Conservation (phyloP, 2,113 vertebrate genomes). For the Lethenteron camtschaticum region DNA sequence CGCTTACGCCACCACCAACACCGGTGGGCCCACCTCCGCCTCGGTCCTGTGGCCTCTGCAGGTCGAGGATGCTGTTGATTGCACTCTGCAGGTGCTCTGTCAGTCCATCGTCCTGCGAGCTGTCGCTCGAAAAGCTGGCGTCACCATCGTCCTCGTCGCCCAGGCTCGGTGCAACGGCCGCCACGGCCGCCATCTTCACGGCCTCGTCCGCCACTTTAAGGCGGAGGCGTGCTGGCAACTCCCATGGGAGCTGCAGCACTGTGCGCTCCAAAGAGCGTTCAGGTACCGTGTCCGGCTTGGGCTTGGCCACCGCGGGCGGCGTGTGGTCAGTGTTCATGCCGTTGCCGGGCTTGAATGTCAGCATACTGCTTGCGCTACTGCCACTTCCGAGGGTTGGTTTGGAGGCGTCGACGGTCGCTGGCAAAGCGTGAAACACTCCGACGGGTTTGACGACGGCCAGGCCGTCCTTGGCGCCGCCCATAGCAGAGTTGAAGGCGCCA, state of each 20-base stretch:
- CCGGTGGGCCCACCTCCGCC: too few species aligned
- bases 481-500: too few species aligned
- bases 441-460: too few species aligned
- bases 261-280: conserved; percentile 6
- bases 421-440: too few species aligned
- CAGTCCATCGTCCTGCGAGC: conserved; percentile 58
- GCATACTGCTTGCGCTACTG: too few species aligned
- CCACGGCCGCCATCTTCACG: neutral
- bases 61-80: conserved; percentile 86
- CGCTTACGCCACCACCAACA: too few species aligned
- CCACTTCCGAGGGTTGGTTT: too few species aligned
- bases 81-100: conserved; percentile 77
- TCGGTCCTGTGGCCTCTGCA: conserved; percentile 46
- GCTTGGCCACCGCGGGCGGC: too few species aligned
- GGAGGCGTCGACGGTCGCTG: too few species aligned
- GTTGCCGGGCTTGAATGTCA: too few species aligned
- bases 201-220: neutral
- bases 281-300: neutral
- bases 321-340: too few species aligned
- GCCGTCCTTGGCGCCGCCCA: too few species aligned
- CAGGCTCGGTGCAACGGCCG: neutral
- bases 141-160: conserved; percentile 22
- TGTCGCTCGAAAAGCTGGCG: conserved; percentile 76
- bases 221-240: conserved; percentile 3
- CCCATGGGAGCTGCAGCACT: conserved; percentile 2